Percentiles rank a stretch among this genome's conserved stretches.
These are phyloP conservation scores for Myoxocephalus aenaeus DNA, from an alignment of 2,797 vertebrate genomes.

Conservation along the genomic window DNA sequence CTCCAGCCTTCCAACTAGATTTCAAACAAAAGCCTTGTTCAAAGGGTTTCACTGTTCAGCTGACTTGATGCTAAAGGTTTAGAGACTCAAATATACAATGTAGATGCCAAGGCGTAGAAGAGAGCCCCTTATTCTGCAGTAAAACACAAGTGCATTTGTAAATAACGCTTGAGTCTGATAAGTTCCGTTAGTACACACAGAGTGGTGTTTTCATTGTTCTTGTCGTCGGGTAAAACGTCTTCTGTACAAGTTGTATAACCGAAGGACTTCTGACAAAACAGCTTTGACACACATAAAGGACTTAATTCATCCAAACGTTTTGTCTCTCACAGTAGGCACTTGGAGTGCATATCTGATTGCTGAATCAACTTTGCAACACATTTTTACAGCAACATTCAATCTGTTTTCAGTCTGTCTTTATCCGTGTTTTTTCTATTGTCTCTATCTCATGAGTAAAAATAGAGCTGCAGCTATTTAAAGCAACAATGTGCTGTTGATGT, in stretches of 20 bases:
- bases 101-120: neutral
- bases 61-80: no score
- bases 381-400: neutral
- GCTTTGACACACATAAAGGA: slow-evolving; percentile 8
- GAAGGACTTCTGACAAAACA: neutral
- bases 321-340: slow-evolving; percentile 1
- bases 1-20: neutral
- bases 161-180: neutral
- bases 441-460: slow-evolving; percentile 20
- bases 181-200: neutral
- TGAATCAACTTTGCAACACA: neutral
- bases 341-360: neutral
- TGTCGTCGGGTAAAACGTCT: neutral
- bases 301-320: neutral
- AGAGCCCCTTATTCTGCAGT: neutral
- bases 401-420: neutral
- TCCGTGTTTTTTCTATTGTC: slow-evolving; percentile 2
- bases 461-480: slow-evolving; percentile 38
- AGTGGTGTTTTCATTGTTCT: neutral
- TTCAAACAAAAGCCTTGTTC: slow-evolving; percentile 12
- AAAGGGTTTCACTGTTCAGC: neutral
- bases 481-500: slow-evolving; percentile 27
- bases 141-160: neutral
- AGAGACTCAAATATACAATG: neutral
- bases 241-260: slow-evolving; percentile 19